A percentile compares a stretch with the other conserved stretches of the same genome.
These are phyloP conservation scores for Artibeus jamaicensis DNA, from an alignment of 2,797 vertebrate genomes.

Conservation along the genomic window DNA sequence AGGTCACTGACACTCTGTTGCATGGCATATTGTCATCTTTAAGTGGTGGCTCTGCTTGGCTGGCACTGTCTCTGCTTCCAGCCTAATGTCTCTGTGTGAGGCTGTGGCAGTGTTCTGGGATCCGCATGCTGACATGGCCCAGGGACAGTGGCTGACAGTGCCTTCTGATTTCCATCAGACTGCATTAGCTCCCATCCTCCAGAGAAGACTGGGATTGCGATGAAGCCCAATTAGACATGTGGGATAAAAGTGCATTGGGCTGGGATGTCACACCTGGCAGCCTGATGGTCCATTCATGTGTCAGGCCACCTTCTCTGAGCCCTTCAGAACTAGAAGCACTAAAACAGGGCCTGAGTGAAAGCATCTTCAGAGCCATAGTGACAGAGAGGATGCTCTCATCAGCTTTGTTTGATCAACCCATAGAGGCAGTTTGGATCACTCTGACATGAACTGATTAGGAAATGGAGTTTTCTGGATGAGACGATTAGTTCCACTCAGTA, in stretches of 20 bases:
- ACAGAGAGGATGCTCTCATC: not conserved
- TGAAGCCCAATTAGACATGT: slow-evolving; percentile 19
- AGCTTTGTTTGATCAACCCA: not conserved
- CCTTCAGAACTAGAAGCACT: not conserved
- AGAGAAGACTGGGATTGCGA: not conserved
- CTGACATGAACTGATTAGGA: not conserved
- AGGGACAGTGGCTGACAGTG: not conserved
- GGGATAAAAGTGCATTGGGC: not conserved
- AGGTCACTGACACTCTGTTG: not conserved
- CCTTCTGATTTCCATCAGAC: not conserved
- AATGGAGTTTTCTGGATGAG: not conserved
- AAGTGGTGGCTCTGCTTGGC: not conserved
- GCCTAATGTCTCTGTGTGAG: not conserved
- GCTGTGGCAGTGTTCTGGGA: not conserved
- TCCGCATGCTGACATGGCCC: not conserved
- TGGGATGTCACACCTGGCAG: not conserved
- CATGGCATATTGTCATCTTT: not conserved
- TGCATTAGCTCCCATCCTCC: not conserved
- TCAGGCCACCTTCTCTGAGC: not conserved
- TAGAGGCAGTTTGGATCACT: not conserved
- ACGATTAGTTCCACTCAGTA: not conserved
- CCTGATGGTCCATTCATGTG: not conserved
- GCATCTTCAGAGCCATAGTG: not conserved
- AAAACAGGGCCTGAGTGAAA: not conserved
- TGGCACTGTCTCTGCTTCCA: not conserved